A percentile compares a stretch with the other conserved stretches of the same genome.
These are phyloP conservation scores for Seison nebaliae DNA, from an alignment of 1,140 invertebrate species.

Conservation along the genomic window DNA sequence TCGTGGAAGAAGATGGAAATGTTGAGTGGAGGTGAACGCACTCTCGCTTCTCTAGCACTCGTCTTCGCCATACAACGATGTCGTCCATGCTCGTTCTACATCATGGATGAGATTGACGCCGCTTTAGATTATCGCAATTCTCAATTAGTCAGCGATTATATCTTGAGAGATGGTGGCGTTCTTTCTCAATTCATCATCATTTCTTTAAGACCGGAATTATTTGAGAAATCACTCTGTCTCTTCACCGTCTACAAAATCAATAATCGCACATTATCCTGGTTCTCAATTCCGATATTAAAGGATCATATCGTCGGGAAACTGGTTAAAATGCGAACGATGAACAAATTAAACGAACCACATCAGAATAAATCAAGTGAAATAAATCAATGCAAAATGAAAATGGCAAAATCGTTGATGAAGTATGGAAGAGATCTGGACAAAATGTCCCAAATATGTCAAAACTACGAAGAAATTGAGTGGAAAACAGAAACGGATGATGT, in stretches of 20 bases:
- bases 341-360: too few species aligned
- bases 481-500: too few species aligned
- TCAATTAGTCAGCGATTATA: conserved; percentile 84
- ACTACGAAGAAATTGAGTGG: too few species aligned
- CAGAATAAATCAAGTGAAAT: too few species aligned
- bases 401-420: too few species aligned
- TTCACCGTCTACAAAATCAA: conserved; percentile 91
- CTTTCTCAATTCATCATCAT: conserved; percentile 87
- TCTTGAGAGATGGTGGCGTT: conserved; percentile 48
- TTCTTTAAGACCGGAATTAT: conserved; percentile 85
- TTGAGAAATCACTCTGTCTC: conserved; percentile 62
- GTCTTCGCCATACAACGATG: conserved; percentile 95
- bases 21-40: conserved; percentile 94
- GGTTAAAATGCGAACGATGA: too few species aligned
- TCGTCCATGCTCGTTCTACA: conserved; percentile 84
- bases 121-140: conserved; percentile 95
- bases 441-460: too few species aligned
- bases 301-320: too few species aligned
- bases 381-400: too few species aligned
- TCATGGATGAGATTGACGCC: conserved; percentile 99
- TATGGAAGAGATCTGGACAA: too few species aligned
- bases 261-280: too few species aligned
- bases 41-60: conserved; percentile 68
- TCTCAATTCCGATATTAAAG: too few species aligned
- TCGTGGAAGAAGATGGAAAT: conserved; percentile 96